phyloP scores from a whole-genome alignment of 2,113 vertebrate species.

The Coracopsis vasa region DNA sequence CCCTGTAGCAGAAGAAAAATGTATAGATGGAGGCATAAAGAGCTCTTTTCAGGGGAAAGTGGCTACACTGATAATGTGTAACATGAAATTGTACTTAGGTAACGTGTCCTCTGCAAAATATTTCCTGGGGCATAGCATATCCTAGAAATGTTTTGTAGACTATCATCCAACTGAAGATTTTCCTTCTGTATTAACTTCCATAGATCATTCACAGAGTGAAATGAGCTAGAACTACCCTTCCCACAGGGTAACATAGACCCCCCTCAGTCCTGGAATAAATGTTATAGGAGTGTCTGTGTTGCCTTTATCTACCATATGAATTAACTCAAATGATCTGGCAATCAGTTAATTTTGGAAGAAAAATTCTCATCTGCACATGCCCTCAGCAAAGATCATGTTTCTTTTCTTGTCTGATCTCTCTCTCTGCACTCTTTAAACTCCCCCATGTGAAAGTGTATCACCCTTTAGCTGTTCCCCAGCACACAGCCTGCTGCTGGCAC shows the following conservation, averaged over 20 bases:
- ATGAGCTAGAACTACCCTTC: neutral
- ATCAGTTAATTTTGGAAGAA: conserved; percentile 51
- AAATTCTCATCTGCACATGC: conserved; percentile 46
- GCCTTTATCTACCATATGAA: conserved; percentile 35
- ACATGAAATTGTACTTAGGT: neutral
- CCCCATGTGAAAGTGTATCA: neutral
- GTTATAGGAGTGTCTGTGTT: conserved; percentile 4
- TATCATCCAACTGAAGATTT: neutral
- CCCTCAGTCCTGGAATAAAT: conserved; percentile 29
- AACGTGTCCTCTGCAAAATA: neutral
- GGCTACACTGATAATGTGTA: neutral
- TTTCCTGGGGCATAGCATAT: neutral
- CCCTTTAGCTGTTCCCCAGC: conserved; percentile 29
- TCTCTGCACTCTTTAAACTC: neutral
- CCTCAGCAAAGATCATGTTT: conserved; percentile 41
- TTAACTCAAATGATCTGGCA: conserved; percentile 45
- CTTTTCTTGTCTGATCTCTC: conserved; percentile 30
- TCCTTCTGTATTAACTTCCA: neutral
- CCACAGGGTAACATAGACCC: conserved; percentile 5
- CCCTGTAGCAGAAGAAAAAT: neutral
- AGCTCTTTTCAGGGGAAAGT: neutral
- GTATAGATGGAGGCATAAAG: neutral
- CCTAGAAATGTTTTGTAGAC: neutral
- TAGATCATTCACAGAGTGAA: neutral
- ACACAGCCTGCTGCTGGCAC: neutral